A percentile compares a stretch with the other conserved stretches of the same genome.
Conservation (phyloP, 1,140 invertebrate genomes). For the Drosophila subpulchrella region DNA sequence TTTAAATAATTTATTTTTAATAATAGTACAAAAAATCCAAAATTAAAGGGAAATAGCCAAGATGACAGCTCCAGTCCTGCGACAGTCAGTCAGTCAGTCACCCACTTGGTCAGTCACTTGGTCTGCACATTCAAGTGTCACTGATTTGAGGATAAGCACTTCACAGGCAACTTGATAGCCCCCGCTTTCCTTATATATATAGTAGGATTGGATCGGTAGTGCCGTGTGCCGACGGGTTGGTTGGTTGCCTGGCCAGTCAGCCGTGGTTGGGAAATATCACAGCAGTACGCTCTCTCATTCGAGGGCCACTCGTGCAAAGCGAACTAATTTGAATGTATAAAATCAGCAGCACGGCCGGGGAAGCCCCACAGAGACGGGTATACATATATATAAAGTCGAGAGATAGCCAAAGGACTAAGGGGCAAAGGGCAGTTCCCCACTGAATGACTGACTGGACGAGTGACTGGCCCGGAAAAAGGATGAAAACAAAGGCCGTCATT, state of each 20-base stretch:
- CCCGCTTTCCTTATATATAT: constrained; percentile 4
- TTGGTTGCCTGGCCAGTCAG: constrained; percentile 54
- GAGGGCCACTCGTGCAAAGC: constrained; percentile 79
- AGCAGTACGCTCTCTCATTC: constrained; percentile 67
- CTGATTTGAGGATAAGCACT: constrained; percentile 83
- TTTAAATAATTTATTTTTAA: too few relatives aligned
- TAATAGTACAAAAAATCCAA: neutral
- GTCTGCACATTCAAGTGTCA: constrained; percentile 82
- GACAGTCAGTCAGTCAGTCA: constrained; percentile 50
- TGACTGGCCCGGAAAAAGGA: constrained; percentile 54
- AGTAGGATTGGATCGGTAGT: constrained; percentile 26
- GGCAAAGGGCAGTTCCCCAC: constrained; percentile 51
- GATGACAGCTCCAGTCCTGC: neutral
- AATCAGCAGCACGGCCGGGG: constrained; percentile 63
- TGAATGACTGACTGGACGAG: constrained; percentile 50
- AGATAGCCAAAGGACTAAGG: constrained; percentile 8
- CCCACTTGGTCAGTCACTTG: constrained; percentile 80
- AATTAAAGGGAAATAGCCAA: neutral
- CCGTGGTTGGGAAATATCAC: constrained; percentile 73
- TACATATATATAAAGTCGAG: constrained; percentile 7
- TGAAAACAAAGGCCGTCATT: constrained; percentile 70
- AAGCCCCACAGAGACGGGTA: constrained; percentile 43
- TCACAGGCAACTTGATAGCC: constrained; percentile 81
- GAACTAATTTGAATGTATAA: constrained; percentile 83
- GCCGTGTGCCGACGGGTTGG: constrained; percentile 21